Base-by-base conservation (phyloP, 2,797 vertebrate genomes). In the Octomys mimax region DNA sequence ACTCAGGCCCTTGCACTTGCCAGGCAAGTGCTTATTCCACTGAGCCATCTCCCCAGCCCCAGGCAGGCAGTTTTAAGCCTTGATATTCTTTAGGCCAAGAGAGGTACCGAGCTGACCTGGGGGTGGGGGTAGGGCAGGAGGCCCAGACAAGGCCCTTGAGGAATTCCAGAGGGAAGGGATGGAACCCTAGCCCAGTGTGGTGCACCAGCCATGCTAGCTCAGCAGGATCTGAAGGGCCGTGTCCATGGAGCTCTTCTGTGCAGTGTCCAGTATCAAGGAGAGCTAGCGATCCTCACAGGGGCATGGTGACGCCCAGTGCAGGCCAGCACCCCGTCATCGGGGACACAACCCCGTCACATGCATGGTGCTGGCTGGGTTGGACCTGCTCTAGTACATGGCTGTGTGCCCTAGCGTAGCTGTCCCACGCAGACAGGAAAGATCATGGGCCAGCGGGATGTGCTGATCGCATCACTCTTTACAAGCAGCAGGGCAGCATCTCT, bases 51-150 rank as follows among this genome's bases (percentile, higher is more conserved):
- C n/a, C n/a, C n/a, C n/a, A n/a, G n/a, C n/a, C n/a, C n/a, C n/a
- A n/a, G n/a, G n/a, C n/a, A n/a, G 82, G 8, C 57, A 24, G n/a
- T 54, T 79, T 90, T 52, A 94, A 94, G 89, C 14, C n/a, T 92
- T 78, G 24, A 19, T 10, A 39, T 59, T 91, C n/a, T 91, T 82
- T 31, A 71, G 84, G 68, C 62, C 0, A 0, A 36, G 49, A 49
- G 46, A 49, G 46, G 10, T 49, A 10, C 46, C 46, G 6, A 49
- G 54, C 54, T 57, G 54, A 57, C 16, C 54, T 57, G 54, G 54
- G 54, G 54, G 54, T 57, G 54, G 54, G 12, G 54, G 54, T 18
- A 6, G 18, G 1, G 5, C 49, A 33, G 54, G 61, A 46, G 85
- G 52, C 31, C 62, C 0, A 0, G 36, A n/a, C 2, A 0, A 26